Percentiles rank a stretch among this genome's conserved stretches.
Evolutionary conservation across 2,797 vertebrate species (phyloP).

Genomic region (Rhabdophis nuchalis): DNA sequence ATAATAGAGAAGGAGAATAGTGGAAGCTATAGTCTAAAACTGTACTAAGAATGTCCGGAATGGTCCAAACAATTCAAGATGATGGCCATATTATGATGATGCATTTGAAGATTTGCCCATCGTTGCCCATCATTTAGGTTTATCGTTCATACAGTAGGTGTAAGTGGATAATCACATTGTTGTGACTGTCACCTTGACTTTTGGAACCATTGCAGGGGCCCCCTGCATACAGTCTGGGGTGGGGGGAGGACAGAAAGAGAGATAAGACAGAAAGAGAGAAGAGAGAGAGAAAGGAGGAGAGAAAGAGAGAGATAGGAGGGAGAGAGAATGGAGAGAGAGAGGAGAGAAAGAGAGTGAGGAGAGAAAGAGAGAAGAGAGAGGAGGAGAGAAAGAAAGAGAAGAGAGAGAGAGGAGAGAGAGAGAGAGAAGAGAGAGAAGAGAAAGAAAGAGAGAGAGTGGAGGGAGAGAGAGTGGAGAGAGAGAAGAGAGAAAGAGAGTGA

Average conservation of each 20-base stretch:
- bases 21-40: neutral
- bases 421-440: neutral
- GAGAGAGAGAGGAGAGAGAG: no score
- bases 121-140: neutral
- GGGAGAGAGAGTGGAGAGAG: no score
- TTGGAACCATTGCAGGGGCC: neutral
- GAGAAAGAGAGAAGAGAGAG: no score
- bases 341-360: no score
- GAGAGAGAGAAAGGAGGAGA: no score
- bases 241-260: rapidly evolving
- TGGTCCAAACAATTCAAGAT: neutral
- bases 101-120: neutral
- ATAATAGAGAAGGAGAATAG: neutral
- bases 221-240: neutral
- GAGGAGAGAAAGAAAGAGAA: no score
- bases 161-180: neutral
- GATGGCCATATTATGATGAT: neutral
- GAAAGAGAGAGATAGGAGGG: no score
- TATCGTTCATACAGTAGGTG: neutral
- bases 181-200: neutral
- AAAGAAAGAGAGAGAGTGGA: no score
- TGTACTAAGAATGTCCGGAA: neutral
- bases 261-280: no score
- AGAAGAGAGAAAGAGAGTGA: no score
- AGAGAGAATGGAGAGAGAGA: no score